Percentiles rank a stretch among this genome's conserved stretches.
phyloP scores from a whole-genome alignment of 2,797 vertebrate genomes.

The Cyprinella venusta region DNA sequence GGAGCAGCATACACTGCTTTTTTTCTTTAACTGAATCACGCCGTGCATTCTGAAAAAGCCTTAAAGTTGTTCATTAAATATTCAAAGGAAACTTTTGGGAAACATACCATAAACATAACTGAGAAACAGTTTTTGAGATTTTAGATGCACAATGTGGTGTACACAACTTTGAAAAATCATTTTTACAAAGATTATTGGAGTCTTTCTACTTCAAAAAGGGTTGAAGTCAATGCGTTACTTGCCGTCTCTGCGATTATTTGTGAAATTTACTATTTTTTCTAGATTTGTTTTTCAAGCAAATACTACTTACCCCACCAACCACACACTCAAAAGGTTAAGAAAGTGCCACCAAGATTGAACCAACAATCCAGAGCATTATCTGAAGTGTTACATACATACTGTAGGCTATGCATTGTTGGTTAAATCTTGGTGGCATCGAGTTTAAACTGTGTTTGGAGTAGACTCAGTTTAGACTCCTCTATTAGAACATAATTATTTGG shows the following conservation, averaged over 20 bases:
- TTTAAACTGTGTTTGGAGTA: too few species aligned
- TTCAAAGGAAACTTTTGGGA: constrained; percentile 47
- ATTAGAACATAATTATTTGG: background rate
- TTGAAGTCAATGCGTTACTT: too few species aligned
- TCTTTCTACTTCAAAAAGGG: too few species aligned
- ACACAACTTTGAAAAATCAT: too few species aligned
- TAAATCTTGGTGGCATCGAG: too few species aligned
- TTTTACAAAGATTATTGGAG: background rate
- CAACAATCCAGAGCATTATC: background rate
- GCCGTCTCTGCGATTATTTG: too few species aligned
- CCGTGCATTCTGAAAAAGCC: background rate
- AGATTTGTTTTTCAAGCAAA: background rate
- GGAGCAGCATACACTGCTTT: background rate
- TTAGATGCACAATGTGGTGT: constrained; percentile 15
- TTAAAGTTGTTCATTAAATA: constrained; percentile 50
- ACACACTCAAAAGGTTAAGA: background rate
- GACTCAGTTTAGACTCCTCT: background rate
- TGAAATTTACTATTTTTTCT: background rate
- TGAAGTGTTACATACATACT: background rate
- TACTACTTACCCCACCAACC: background rate
- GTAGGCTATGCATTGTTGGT: too few species aligned
- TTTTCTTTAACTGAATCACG: background rate
- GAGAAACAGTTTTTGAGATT: constrained; percentile 46
- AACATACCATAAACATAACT: constrained; percentile 50
- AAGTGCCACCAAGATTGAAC: background rate